Evolutionary conservation across 2,888 invertebrate genomes (phyloP).

Genomic region (Aelia acuminata): DNA sequence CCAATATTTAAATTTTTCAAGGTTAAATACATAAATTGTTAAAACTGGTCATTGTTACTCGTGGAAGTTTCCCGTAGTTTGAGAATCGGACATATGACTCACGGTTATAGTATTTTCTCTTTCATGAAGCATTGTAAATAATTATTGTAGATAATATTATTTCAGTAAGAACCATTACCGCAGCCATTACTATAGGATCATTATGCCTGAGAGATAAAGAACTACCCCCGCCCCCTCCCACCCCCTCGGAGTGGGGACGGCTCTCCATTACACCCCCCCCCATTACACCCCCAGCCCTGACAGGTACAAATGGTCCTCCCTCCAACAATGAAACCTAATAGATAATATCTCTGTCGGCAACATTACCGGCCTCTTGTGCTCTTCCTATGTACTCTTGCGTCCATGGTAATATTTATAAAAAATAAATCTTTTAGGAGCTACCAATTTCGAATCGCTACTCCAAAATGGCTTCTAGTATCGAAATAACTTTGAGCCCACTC

Average conservation of each 20-base stretch:
- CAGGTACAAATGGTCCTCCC: not conserved
- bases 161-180: not conserved
- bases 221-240: not conserved
- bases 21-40: too few relatives aligned
- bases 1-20: too few relatives aligned
- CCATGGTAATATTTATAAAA: not conserved
- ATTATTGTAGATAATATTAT: not conserved
- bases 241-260: not conserved
- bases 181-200: not conserved
- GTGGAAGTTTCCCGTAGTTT: too few relatives aligned
- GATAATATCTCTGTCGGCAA: slow-evolving; percentile 50
- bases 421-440: too few relatives aligned
- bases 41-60: too few relatives aligned
- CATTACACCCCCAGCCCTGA: slow-evolving; percentile 39
- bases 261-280: slow-evolving; percentile 31
- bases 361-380: not conserved
- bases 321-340: slow-evolving; percentile 47
- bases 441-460: too few relatives aligned
- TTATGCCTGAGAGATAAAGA: not conserved
- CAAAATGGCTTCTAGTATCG: too few relatives aligned
- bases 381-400: not conserved
- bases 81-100: too few relatives aligned
- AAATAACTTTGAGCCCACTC: too few relatives aligned
- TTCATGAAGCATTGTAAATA: not conserved
- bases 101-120: too few relatives aligned